Conservation (phyloP, 53 echinoderm and acorn worm genomes). For the Holothuria scabra region DNA sequence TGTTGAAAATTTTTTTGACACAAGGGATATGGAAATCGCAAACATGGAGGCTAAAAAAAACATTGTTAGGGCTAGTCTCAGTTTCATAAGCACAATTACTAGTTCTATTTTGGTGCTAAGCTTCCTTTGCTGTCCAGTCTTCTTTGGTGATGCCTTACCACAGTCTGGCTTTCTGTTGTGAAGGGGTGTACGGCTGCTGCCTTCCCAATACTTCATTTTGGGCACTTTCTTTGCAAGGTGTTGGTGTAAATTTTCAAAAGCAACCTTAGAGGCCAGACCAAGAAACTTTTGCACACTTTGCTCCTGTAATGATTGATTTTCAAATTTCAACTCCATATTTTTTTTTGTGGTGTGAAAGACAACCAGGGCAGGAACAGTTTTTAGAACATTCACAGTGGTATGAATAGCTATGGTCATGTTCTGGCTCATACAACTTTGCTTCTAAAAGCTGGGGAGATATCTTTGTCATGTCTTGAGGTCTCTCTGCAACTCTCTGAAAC, state of each 20-base stretch:
- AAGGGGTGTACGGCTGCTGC: constrained; percentile 12
- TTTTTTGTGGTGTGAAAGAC: no score
- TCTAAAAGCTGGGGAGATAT: no score
- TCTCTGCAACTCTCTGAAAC: no score
- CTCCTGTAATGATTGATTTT: no score
- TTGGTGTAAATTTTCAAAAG: constrained; percentile 22
- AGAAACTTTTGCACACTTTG: constrained; percentile 38
- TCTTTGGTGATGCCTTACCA: constrained; percentile 36
- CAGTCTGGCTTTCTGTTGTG: not conserved
- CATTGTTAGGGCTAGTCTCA: constrained; percentile 38
- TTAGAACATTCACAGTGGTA: no score
- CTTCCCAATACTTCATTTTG: constrained; percentile 50
- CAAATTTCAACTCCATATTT: no score
- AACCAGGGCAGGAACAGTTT: no score
- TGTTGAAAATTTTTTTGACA: constrained; percentile 42
- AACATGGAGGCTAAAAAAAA: constrained; percentile 41
- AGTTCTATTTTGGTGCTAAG: constrained; percentile 36
- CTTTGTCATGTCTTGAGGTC: no score
- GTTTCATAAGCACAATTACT: constrained; percentile 44
- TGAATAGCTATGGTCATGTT: no score
- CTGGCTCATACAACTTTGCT: no score
- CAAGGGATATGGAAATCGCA: no score
- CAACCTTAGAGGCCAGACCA: constrained; percentile 34
- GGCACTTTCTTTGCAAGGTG: constrained; percentile 42
- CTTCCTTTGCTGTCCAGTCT: constrained; percentile 35